phyloP scores from a whole-genome alignment of 2,113 vertebrate species.

The Psittacula cyanocephala region DNA sequence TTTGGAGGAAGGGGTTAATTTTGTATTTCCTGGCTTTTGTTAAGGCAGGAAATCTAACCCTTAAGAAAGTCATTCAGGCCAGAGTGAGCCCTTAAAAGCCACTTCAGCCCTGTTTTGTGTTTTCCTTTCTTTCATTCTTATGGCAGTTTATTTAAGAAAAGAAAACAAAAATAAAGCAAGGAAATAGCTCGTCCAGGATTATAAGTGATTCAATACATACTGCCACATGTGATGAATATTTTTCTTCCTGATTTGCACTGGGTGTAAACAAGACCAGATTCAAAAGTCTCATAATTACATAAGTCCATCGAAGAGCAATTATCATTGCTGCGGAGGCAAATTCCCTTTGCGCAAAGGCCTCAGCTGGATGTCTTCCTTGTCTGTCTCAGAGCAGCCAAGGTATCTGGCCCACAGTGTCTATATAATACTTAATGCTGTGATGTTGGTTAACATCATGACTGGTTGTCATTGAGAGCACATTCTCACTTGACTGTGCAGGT shows the following conservation, averaged over 20 bases:
- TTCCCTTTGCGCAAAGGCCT: neutral
- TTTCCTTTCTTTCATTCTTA: constrained; percentile 40
- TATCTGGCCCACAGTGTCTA: neutral
- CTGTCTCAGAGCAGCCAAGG: neutral
- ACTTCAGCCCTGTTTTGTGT: neutral
- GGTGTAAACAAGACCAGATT: constrained; percentile 18
- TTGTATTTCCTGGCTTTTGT: constrained; percentile 64
- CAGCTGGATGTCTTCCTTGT: neutral
- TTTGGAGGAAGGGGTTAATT: constrained; percentile 61
- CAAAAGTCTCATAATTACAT: constrained; percentile 6
- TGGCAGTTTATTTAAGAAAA: constrained; percentile 41
- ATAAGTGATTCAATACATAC: neutral
- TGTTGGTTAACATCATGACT: neutral
- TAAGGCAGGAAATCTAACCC: constrained; percentile 30
- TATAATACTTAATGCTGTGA: neutral
- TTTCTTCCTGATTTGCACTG: constrained; percentile 40
- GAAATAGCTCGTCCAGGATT: constrained; percentile 5
- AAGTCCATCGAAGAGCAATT: constrained; percentile 11
- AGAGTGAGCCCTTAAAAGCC: neutral
- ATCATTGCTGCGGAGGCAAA: neutral
- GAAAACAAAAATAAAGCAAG: constrained; percentile 56
- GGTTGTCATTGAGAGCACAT: neutral
- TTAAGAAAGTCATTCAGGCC: neutral
- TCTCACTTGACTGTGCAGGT: neutral
- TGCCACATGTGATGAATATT: constrained; percentile 22